phyloP scores from a whole-genome alignment of 2,888 invertebrate genomes.

The Formica aserva region DNA sequence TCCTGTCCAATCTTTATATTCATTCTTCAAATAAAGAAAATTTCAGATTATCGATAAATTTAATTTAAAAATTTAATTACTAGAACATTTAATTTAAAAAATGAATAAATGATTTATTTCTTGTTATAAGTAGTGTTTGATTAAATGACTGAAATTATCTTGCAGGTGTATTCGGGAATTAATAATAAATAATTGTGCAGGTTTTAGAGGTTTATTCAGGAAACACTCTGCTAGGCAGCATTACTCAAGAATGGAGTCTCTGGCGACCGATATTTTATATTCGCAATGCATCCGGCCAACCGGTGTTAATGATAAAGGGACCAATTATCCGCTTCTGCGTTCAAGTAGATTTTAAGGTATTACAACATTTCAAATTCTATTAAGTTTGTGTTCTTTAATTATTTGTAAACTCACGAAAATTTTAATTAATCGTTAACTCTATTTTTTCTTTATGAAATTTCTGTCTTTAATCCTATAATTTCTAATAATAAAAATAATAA shows the following conservation, averaged over 20 bases:
- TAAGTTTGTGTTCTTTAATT: not conserved
- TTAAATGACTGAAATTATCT: not conserved
- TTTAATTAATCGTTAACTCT: not conserved
- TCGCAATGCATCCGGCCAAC: conserved; percentile 91
- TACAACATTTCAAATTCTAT: not conserved
- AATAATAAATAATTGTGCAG: conserved; percentile 87
- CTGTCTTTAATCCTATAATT: not conserved
- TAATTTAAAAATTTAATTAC: not conserved
- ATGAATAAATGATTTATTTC: not conserved
- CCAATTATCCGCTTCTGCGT: conserved; percentile 91
- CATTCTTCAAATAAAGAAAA: not conserved
- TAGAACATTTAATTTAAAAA: not conserved
- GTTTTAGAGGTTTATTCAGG: conserved; percentile 91
- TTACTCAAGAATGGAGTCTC: conserved; percentile 92
- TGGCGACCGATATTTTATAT: conserved; percentile 91
- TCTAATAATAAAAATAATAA: not conserved
- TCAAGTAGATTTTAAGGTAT: conserved; percentile 90
- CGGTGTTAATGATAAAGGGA: conserved; percentile 92
- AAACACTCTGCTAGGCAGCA: conserved; percentile 90
- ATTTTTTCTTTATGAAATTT: not conserved
- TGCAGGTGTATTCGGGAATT: conserved; percentile 90
- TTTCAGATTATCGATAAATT: not conserved
- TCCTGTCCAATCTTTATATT: not conserved
- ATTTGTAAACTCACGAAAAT: not conserved
- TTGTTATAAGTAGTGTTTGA: not conserved